Conservation (phyloP, 2,113 vertebrate genomes). For the Plecturocebus donacophilus region DNA sequence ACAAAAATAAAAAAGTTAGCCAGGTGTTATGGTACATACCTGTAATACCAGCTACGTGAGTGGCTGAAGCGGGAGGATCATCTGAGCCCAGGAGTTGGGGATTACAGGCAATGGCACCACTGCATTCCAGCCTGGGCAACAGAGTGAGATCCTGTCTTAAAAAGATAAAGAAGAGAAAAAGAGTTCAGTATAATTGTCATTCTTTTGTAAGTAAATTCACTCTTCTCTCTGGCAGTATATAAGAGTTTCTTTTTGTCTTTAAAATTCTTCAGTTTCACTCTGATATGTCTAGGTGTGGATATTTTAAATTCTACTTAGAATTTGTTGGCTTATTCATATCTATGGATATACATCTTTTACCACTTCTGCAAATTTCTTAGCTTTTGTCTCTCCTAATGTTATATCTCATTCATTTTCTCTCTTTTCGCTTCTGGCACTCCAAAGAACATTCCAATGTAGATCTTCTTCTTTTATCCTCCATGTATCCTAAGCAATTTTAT, state of each 20-base stretch:
- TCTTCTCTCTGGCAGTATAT: neutral
- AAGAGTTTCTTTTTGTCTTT: constrained; percentile 11
- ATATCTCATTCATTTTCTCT: neutral
- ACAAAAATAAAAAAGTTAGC: no score
- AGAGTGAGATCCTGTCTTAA: no score
- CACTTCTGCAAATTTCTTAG: neutral
- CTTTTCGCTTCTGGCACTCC: neutral
- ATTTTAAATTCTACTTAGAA: neutral
- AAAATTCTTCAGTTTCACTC: neutral
- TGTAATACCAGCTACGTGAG: no score
- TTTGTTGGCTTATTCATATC: neutral
- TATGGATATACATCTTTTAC: neutral
- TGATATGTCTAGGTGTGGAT: neutral
- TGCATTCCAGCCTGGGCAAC: no score
- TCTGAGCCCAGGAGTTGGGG: no score
- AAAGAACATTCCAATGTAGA: neutral
- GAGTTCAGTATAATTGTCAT: neutral
- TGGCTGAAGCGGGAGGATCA: no score
- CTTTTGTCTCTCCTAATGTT: neutral
- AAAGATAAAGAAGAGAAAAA: no score
- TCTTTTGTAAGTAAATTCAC: neutral
- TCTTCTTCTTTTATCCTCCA: neutral
- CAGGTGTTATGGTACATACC: no score
- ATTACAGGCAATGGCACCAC: no score
- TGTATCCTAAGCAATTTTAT: neutral